Conservation (phyloP, 2,113 vertebrate species). For the Dolichotis patagonum region DNA sequence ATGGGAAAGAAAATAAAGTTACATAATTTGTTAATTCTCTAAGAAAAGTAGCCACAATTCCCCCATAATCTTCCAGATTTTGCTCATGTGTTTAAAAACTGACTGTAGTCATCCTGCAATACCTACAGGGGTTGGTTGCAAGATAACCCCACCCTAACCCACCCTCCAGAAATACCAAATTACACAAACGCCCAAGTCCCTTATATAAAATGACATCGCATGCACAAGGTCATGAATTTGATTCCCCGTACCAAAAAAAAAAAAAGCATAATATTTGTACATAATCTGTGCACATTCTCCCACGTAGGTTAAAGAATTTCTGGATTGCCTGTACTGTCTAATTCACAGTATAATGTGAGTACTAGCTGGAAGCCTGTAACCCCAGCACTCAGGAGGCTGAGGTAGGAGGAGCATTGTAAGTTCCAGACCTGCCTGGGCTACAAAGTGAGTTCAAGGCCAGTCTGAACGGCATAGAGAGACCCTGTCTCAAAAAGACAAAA, state of each 20-base stretch:
- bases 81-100: not conserved
- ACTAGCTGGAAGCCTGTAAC: too few relatives aligned
- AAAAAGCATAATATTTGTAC: not conserved
- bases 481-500: too few relatives aligned
- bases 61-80: not conserved
- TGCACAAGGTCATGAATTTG: too few relatives aligned
- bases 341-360: too few relatives aligned
- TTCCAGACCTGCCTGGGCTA: too few relatives aligned
- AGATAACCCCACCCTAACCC: not conserved
- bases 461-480: too few relatives aligned
- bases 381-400: too few relatives aligned
- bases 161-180: not conserved
- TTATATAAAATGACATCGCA: not conserved
- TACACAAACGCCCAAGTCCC: too few relatives aligned
- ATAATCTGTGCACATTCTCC: not conserved
- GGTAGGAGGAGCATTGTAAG: too few relatives aligned
- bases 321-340: not conserved
- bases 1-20: not conserved
- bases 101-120: not conserved
- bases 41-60: not conserved
- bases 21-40: not conserved
- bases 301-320: not conserved
- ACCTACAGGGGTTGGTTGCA: not conserved
- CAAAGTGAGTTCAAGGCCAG: too few relatives aligned
- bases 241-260: too few relatives aligned